Evolutionary conservation across 1,140 invertebrate species (phyloP), one percentile per base, ranked within the genome.

Genomic region (Alviniconcha marisindica): DNA sequence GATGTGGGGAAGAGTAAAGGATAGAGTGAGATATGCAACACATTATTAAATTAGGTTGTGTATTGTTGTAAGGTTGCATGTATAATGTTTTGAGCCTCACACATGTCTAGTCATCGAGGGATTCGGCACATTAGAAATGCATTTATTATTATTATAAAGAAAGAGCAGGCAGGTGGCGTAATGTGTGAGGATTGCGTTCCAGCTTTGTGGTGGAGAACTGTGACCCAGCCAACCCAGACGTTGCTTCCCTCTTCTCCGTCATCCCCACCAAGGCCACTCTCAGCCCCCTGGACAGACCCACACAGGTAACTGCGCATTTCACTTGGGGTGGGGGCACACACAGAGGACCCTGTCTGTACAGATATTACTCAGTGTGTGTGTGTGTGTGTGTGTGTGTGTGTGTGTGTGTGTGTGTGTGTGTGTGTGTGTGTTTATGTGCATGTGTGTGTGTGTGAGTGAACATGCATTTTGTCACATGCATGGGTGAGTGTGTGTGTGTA

Each of bases 181-280:
- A 24, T 18, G 18, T 60, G 56, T 60, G 56, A n/a, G 21, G 56
- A 7, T 66, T 28, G 31, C 28, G 36, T 51, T 76, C 38, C 88
- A 93, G 92, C 73, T 93, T 93, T 85, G 73, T 89, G 36, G 89
- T 92, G 84, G 91, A 93, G 81, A 88, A 90, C 77, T 85, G 83
- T 74, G 90, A 90, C 63, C 85, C 88, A 40, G 84, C 84, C 31
- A 88, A 87, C 73, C 87, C 87, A 0, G 90, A 91, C n/a, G 82
- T 91, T 4, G 85, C 85, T 14, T 87, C 84, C 21, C 83, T 93
- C 71, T 93, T 93, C 84, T 88, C 90, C 12, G 87, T 93, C 60
- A 86, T 87, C 18, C 92, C 92, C 18, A 85, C 85, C 7, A 90
- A 89, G 60, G 92, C 90, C 21, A 91, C 86, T 2, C 85, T 93